Conservation (phyloP, 2,888 invertebrate genomes). For the Elysia crispata region DNA sequence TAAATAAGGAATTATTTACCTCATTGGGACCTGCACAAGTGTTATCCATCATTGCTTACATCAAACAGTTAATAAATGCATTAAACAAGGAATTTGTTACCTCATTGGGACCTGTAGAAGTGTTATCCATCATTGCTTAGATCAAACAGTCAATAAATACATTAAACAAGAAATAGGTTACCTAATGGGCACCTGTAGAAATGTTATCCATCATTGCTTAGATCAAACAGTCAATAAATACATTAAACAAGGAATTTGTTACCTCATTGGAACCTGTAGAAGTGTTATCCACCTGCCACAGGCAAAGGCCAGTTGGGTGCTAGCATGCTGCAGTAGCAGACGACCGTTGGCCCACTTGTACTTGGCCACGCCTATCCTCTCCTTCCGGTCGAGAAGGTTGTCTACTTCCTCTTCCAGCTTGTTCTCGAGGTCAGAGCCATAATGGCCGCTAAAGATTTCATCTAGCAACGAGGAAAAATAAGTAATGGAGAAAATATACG, state of each 20-base stretch:
- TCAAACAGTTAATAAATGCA: too few species aligned
- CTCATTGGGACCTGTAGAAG: conserved; percentile 37
- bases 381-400: conserved; percentile 78
- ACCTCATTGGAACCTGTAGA: conserved; percentile 42
- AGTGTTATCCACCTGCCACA: conserved; percentile 77
- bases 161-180: too few species aligned
- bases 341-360: conserved; percentile 79
- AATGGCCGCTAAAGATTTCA: conserved; percentile 79
- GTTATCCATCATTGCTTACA: conserved; percentile 78
- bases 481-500: too few species aligned
- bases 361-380: conserved; percentile 79
- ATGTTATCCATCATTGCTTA: conserved; percentile 77
- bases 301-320: conserved; percentile 78
- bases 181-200: conserved; percentile 14
- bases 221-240: too few species aligned
- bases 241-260: too few species aligned
- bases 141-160: too few species aligned
- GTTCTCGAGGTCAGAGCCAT: conserved; percentile 80
- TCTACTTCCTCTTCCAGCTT: conserved; percentile 79
- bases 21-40: conserved; percentile 36
- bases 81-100: too few species aligned
- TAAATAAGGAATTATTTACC: too few species aligned
- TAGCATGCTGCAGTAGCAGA: conserved; percentile 79
- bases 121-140: conserved; percentile 78
- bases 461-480: conserved; percentile 64